These are phyloP conservation scores for Laterallus jamaicensis DNA, from an alignment of 2,113 vertebrate species.

Conservation along the genomic window DNA sequence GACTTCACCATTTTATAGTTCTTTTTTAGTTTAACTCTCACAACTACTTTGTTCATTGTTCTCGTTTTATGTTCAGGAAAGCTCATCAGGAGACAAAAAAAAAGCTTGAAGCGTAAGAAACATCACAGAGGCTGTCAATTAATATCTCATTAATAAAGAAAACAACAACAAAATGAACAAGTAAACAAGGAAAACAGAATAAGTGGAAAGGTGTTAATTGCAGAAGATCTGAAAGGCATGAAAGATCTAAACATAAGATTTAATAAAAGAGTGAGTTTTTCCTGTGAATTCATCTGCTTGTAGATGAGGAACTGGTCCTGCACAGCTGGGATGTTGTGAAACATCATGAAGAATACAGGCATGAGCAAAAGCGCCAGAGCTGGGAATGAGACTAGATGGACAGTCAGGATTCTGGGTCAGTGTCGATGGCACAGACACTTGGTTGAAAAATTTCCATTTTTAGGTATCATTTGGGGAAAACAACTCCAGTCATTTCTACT, in stretches of 20 bases:
- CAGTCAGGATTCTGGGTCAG: not conserved
- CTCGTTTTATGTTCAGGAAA: slow-evolving; percentile 1
- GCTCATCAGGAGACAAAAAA: slow-evolving; percentile 12
- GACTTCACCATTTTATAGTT: not conserved
- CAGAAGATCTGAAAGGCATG: slow-evolving; percentile 8
- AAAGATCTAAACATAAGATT: slow-evolving; percentile 41
- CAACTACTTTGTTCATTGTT: slow-evolving; percentile 48
- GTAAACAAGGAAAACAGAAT: slow-evolving; percentile 43
- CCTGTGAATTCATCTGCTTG: not conserved
- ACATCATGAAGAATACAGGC: not conserved
- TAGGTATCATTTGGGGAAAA: not conserved
- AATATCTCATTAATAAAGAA: slow-evolving; percentile 58
- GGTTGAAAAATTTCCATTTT: not conserved
- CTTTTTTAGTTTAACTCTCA: slow-evolving; percentile 20
- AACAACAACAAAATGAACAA: slow-evolving; percentile 57
- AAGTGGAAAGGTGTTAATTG: slow-evolving; percentile 68
- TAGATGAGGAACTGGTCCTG: not conserved
- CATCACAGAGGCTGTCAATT: slow-evolving; percentile 49
- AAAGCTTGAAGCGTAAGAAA: slow-evolving; percentile 25
- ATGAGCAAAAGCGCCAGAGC: not conserved
- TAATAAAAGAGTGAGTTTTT: not conserved
- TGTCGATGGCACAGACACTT: not conserved
- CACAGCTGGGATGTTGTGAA: not conserved
- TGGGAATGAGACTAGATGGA: not conserved
- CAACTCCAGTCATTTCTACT: not conserved